A percentile compares a stretch with the other conserved stretches of the same genome.
Evolutionary conservation across 1,140 invertebrate genomes (phyloP).

Genomic region (Druon quercuslanigerum): DNA sequence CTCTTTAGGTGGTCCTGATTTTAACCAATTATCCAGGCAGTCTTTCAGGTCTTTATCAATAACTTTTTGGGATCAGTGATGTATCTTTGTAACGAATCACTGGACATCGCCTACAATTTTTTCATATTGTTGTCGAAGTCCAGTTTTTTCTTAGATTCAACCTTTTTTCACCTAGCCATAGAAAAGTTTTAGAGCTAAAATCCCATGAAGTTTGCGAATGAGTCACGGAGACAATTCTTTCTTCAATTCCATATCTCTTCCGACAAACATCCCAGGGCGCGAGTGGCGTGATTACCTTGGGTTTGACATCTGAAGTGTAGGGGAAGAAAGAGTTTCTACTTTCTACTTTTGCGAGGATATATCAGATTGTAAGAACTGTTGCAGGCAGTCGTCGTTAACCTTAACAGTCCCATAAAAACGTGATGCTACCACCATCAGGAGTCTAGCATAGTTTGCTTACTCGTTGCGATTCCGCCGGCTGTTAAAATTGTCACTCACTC

Average conservation of each 20-base stretch:
- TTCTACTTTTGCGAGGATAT: conserved; percentile 23
- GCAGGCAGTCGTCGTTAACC: conserved; percentile 47
- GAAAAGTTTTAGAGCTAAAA: not conserved
- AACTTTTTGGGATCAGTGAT: too few relatives aligned
- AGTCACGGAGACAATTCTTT: conserved; percentile 2
- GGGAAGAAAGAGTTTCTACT: not conserved
- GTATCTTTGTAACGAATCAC: too few relatives aligned
- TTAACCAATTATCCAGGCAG: too few relatives aligned
- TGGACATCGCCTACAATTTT: too few relatives aligned
- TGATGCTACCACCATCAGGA: conserved; percentile 31
- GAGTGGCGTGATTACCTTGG: conserved; percentile 39
- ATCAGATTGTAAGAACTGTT: conserved; percentile 35
- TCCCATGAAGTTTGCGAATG: not conserved
- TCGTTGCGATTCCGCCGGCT: not conserved
- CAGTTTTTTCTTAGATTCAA: not conserved
- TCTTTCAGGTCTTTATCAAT: too few relatives aligned
- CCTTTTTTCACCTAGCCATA: not conserved
- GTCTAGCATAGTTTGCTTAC: conserved; percentile 14
- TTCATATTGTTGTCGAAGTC: too few relatives aligned
- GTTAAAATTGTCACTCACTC: conserved; percentile 19
- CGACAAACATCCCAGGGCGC: not conserved
- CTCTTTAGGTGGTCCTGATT: too few relatives aligned
- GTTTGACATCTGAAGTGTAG: conserved; percentile 32
- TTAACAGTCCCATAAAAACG: conserved; percentile 50
- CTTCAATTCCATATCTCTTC: not conserved